These are phyloP conservation scores for Acestrorhynchus altus DNA, from an alignment of 2,797 vertebrate genomes.

Conservation along the genomic window DNA sequence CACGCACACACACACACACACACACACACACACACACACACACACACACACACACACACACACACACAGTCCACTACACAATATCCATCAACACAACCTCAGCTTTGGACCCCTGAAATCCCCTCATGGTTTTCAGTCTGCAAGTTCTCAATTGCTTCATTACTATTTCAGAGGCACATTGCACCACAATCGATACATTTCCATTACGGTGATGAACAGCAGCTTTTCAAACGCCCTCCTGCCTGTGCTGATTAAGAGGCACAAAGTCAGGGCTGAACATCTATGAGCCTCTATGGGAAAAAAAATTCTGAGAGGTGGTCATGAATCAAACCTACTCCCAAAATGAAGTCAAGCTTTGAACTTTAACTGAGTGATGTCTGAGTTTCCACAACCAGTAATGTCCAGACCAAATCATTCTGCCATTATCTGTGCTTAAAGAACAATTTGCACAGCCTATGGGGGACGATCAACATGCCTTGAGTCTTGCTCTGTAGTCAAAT, in stretches of 20 bases:
- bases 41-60: constrained; percentile 3
- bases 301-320: constrained; percentile 11
- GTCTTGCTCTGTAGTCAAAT: not conserved
- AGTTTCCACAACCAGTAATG: not conserved
- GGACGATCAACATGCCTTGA: not conserved
- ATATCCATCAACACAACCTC: constrained; percentile 34
- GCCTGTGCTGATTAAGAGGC: constrained; percentile 72
- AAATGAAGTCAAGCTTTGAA: constrained; percentile 32
- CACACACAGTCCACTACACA: constrained; percentile 18
- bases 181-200: constrained; percentile 77
- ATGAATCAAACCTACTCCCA: constrained; percentile 22
- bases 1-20: not conserved
- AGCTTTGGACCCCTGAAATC: constrained; percentile 49
- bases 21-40: too few species aligned
- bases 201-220: constrained; percentile 82
- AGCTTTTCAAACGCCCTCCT: constrained; percentile 70
- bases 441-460: not conserved
- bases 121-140: constrained; percentile 68
- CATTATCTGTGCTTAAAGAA: not conserved
- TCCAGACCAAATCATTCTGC: not conserved
- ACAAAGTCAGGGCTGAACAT: constrained; percentile 30
- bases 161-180: constrained; percentile 76
- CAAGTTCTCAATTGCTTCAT: constrained; percentile 74
- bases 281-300: constrained; percentile 7
- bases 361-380: constrained; percentile 19